Evolutionary conservation across 2,113 vertebrate species (phyloP).

Genomic region (Pitta sordida): DNA sequence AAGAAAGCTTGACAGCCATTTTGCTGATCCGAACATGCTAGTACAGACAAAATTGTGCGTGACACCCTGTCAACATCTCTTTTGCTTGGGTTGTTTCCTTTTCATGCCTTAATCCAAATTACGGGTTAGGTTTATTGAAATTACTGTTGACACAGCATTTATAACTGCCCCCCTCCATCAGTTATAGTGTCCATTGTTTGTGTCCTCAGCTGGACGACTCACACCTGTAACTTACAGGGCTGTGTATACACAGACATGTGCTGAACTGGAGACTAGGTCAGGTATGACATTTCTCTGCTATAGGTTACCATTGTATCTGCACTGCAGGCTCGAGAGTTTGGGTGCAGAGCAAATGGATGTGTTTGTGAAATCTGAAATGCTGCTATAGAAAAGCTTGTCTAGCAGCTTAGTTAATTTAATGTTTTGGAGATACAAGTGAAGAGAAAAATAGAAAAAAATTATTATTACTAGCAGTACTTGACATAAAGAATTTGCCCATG

Average conservation of each 20-base stretch:
- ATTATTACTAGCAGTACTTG: background rate
- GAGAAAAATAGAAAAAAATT: background rate
- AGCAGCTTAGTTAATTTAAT: background rate
- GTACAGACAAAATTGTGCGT: background rate
- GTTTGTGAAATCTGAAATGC: background rate
- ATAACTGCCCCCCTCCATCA: fast-evolving
- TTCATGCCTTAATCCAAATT: background rate
- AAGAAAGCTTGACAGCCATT: background rate
- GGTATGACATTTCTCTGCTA: background rate
- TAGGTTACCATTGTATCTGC: background rate
- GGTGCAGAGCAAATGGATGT: background rate
- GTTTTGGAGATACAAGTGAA: background rate
- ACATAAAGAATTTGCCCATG: background rate
- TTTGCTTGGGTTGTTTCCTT: background rate
- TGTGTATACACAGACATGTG: fast-evolving
- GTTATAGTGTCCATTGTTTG: background rate
- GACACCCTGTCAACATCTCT: background rate
- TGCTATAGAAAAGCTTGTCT: background rate
- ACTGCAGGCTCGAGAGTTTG: background rate
- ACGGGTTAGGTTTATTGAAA: background rate
- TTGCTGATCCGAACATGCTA: background rate
- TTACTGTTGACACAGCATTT: background rate
- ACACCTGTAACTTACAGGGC: background rate
- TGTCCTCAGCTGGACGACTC: background rate
- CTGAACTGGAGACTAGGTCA: background rate